Evolutionary conservation across 2,797 vertebrate genomes (phyloP).

Genomic region (Lutra lutra): DNA sequence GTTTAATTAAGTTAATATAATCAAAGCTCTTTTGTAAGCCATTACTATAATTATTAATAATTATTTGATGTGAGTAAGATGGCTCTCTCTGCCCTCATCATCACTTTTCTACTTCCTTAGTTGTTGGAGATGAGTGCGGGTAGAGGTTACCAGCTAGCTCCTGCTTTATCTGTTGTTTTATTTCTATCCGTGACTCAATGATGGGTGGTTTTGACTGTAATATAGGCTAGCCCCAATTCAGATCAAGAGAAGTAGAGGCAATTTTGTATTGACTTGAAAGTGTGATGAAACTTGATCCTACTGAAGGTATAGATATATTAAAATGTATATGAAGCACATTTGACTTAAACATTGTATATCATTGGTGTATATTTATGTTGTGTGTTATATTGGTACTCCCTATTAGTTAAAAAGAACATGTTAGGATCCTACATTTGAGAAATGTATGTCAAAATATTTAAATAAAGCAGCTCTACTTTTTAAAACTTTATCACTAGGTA

Average conservation of each 20-base stretch:
- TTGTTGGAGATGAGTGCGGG: neutral
- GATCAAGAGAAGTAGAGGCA: too few species aligned
- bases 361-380: neutral
- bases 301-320: neutral
- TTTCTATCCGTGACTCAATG: neutral
- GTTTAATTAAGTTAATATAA: constrained; percentile 23
- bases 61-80: constrained; percentile 32
- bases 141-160: neutral
- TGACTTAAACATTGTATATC: neutral
- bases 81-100: neutral
- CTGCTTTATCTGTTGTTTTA: neutral
- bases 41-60: neutral
- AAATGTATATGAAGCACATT: neutral
- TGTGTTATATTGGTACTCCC: neutral
- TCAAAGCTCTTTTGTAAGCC: constrained; percentile 33
- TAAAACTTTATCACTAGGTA: neutral
- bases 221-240: too few species aligned
- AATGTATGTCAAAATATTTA: constrained; percentile 1
- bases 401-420: constrained; percentile 34
- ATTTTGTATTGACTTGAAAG: neutral
- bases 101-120: neutral
- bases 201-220: neutral
- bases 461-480: neutral
- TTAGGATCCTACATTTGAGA: constrained; percentile 33
- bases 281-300: constrained; percentile 7